Percentiles rank a stretch among this genome's conserved stretches.
Evolutionary conservation across 2,113 vertebrate genomes (phyloP).

Genomic region (Megatriorchis doriae): DNA sequence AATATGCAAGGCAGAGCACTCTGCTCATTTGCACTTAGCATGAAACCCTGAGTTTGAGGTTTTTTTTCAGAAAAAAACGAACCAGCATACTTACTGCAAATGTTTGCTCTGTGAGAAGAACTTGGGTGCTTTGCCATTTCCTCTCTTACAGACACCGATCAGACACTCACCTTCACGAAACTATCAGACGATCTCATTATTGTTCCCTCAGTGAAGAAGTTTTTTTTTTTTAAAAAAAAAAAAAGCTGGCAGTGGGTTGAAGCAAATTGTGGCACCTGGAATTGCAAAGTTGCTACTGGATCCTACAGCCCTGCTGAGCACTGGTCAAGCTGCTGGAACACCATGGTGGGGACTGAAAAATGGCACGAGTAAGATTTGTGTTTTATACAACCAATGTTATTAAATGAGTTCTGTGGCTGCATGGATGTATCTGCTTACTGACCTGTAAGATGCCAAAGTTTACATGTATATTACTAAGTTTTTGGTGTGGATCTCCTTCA

Average conservation of each 20-base stretch:
- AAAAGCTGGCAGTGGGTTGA: not conserved
- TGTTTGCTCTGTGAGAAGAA: not conserved
- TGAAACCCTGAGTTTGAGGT: not conserved
- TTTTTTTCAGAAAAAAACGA: not conserved
- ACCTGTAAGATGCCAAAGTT: not conserved
- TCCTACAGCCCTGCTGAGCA: not conserved
- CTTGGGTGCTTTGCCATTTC: not conserved
- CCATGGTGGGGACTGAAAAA: not conserved
- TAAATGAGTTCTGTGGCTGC: not conserved
- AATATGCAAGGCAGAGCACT: not conserved
- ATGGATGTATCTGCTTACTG: not conserved
- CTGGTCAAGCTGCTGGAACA: not conserved
- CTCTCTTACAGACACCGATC: not conserved
- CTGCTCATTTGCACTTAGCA: not conserved
- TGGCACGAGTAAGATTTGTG: not conserved
- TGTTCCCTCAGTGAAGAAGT: not conserved
- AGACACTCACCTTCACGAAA: not conserved
- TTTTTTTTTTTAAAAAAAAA: not conserved
- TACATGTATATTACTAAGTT: fast-evolving
- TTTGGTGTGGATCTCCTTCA: not conserved
- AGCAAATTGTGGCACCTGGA: not conserved
- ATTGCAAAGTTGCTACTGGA: not conserved
- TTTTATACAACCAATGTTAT: not conserved
- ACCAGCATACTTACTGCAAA: not conserved
- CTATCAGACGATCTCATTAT: not conserved